A percentile compares a stretch with the other conserved stretches of the same genome.
These are phyloP conservation scores for Macheiramphus alcinus DNA, from an alignment of 2,113 vertebrate genomes.

Conservation along the genomic window DNA sequence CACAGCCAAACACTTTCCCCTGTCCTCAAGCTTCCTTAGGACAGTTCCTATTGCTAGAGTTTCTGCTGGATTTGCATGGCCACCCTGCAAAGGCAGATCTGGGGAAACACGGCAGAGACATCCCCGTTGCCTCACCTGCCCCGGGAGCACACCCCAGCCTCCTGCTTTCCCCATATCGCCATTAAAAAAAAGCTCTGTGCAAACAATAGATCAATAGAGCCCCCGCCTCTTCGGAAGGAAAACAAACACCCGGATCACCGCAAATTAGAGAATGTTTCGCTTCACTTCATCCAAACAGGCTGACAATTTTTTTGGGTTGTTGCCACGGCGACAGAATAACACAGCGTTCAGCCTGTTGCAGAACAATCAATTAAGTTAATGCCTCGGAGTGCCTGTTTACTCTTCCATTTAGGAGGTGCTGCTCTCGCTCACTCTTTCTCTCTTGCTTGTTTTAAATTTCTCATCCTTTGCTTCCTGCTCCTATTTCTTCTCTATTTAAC, in stretches of 20 bases:
- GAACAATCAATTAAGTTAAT: slow-evolving; percentile 90
- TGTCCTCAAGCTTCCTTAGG: neutral
- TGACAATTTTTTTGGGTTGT: slow-evolving; percentile 83
- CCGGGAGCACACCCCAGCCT: neutral
- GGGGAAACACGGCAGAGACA: neutral
- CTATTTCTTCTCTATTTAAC: neutral
- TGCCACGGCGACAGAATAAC: slow-evolving; percentile 86
- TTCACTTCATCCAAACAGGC: slow-evolving; percentile 85
- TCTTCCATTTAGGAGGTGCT: slow-evolving; percentile 63
- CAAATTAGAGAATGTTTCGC: slow-evolving; percentile 87
- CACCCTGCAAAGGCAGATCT: neutral
- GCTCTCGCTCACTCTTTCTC: slow-evolving; percentile 12
- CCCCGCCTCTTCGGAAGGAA: slow-evolving; percentile 62
- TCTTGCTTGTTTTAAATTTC: neutral
- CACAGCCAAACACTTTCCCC: neutral
- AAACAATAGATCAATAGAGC: slow-evolving; percentile 67
- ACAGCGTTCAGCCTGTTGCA: slow-evolving; percentile 84
- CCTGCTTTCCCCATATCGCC: neutral
- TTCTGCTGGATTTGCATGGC: neutral
- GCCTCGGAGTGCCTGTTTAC: slow-evolving; percentile 75
- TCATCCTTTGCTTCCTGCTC: slow-evolving; percentile 10
- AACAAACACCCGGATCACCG: slow-evolving; percentile 75
- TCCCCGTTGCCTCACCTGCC: neutral
- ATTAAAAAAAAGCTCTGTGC: neutral
- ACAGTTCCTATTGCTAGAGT: neutral